Base-by-base conservation (phyloP, 1,140 invertebrate genomes). In the Himalopsyche phryganea region DNA sequence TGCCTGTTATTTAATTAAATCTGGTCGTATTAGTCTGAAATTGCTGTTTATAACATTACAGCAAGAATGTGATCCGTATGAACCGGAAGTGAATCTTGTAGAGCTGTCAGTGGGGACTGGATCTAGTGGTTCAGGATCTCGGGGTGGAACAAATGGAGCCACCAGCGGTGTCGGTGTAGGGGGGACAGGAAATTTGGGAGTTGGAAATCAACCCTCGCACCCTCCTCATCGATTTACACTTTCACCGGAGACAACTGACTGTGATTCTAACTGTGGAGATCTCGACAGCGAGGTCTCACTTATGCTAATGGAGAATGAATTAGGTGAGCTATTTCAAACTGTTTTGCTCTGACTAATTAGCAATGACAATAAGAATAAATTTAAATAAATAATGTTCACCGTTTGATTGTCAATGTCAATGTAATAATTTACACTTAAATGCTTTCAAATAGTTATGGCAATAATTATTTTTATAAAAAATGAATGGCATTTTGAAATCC, bases 161-260 rank as follows among this genome's bases (percentile, higher is more conserved):
- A 47, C 23, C 6, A 18, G 41, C 14, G 32, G 18, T 0, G 35
- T 14, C 14, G 28, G 20, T 1, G n/a, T n/a, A n/a, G 23, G 23
- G 4, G 23, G 23, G 23, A 28, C 23, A 9, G 23, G 23, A 3
- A 28, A 28, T 28, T 3, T 3, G 9, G 23, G 23, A 5, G 9
- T 28, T 9, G 23, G 23, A 42, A 28, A 28, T 28, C 23, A 28
- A 28, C 23, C 23, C 9, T 28, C 23, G 23, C 53, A 57, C 33
- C 58, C 42, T 13, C 41, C 58, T 9, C 54, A 58, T 19, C 50
- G 63, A 73, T 95, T 96, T 68, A 94, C 92, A 0, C 79, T 96
- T 5, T 96, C 92, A 18, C 92, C 94, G 1, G 94, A 96, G 77
- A 93, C 91, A 42, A 97, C 93, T n/a, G 94, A 96, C 67, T 95